Evolutionary conservation across 53 echinoderm and acorn worm species (phyloP).

Genomic region (Actinopyga echinites): DNA sequence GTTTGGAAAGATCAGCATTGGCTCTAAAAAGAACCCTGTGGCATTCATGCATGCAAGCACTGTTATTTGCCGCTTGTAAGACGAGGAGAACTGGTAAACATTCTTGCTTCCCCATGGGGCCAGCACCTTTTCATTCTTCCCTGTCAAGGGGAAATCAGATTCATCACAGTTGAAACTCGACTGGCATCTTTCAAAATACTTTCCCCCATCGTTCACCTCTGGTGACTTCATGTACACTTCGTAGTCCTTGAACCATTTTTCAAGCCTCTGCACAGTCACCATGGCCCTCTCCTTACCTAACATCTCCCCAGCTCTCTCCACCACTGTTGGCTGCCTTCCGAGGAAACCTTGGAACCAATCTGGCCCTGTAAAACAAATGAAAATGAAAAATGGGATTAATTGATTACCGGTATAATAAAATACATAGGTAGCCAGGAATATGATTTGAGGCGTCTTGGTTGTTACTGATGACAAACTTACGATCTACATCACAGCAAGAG

Average conservation of each 20-base stretch:
- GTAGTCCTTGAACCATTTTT: not conserved
- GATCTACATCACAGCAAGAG: too few relatives aligned
- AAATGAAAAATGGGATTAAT: too few relatives aligned
- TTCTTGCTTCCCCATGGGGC: conserved; percentile 9
- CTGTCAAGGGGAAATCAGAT: conserved; percentile 13
- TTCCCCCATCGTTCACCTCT: not conserved
- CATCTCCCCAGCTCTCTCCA: not conserved
- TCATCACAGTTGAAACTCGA: conserved; percentile 40
- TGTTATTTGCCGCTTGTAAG: conserved; percentile 14
- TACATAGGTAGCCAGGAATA: too few relatives aligned
- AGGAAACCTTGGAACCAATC: not conserved
- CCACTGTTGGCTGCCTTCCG: not conserved
- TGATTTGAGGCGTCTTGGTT: too few relatives aligned
- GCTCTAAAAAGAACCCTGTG: conserved; percentile 2
- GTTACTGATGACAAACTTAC: too few relatives aligned
- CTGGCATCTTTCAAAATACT: too few relatives aligned
- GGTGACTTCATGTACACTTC: not conserved
- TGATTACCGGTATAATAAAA: too few relatives aligned
- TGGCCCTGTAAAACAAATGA: not conserved
- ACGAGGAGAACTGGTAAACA: not conserved
- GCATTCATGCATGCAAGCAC: conserved; percentile 28
- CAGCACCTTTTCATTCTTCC: conserved; percentile 24
- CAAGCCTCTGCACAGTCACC: not conserved
- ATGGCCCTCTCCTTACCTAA: conserved; percentile 30
- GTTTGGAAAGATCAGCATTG: not conserved